Conservation (phyloP, 2,797 vertebrate genomes). For the Odontamblyopus rebecca region DNA sequence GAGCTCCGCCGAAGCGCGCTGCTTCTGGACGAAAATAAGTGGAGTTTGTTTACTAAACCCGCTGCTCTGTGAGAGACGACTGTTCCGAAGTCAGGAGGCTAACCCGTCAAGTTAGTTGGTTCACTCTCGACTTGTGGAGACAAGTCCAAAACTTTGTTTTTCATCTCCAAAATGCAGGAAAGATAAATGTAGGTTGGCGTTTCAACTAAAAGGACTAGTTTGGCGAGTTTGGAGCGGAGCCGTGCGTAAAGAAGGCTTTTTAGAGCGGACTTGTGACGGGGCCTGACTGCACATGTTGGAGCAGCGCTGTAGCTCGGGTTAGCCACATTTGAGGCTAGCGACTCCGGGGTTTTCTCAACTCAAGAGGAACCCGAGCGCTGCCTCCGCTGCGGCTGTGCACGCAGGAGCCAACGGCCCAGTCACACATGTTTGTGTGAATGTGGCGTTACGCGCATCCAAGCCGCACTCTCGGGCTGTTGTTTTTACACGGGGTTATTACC, state of each 20-base stretch:
- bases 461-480: background rate
- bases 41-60: rapidly evolving
- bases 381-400: slow-evolving; percentile 1
- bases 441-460: background rate
- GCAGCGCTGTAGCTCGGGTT: slow-evolving; percentile 57
- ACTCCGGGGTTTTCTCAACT: slow-evolving; percentile 48
- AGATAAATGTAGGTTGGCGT: rapidly evolving
- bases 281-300: slow-evolving; percentile 53
- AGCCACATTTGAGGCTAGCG: slow-evolving; percentile 69
- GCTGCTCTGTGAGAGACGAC: background rate
- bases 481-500: slow-evolving; percentile 26
- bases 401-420: background rate
- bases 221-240: background rate
- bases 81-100: slow-evolving; percentile 20
- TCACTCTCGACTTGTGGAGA: slow-evolving; percentile 42
- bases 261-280: background rate
- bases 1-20: too few relatives aligned
- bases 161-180: background rate
- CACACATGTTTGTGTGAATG: background rate
- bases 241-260: background rate
- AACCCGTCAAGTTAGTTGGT: slow-evolving; percentile 37
- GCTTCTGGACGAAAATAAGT: background rate
- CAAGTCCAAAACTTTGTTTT: slow-evolving; percentile 62
- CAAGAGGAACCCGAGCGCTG: slow-evolving; percentile 23
- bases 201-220: background rate